Percentiles rank a stretch among this genome's conserved stretches.
phyloP scores from a whole-genome alignment of 2,888 invertebrate species.

The Melinopterus prodromus region DNA sequence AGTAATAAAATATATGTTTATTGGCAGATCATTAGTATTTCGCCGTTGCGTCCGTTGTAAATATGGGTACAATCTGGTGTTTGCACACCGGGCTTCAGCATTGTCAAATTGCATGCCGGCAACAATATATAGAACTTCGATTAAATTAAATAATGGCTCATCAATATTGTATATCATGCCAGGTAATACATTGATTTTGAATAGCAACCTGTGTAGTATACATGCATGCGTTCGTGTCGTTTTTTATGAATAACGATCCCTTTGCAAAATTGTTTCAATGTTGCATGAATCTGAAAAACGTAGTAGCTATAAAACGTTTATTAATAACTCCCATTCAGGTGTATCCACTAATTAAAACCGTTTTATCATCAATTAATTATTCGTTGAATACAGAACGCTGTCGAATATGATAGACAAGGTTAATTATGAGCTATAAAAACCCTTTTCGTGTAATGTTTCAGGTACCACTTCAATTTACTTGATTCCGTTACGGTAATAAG shows the following conservation, averaged over 20 bases:
- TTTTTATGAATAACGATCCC: not conserved
- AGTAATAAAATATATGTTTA: slow-evolving; percentile 4
- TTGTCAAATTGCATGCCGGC: not conserved
- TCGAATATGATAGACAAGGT: not conserved
- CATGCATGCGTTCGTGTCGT: not conserved
- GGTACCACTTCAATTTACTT: not conserved
- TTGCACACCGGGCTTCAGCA: not conserved
- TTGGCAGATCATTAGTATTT: slow-evolving; percentile 4
- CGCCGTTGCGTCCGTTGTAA: not conserved
- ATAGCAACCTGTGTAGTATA: not conserved
- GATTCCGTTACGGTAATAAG: not conserved
- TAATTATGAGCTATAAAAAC: not conserved
- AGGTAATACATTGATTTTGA: not conserved
- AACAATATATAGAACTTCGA: not conserved
- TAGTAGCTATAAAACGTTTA: not conserved
- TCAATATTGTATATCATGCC: not conserved
- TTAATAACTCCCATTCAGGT: not conserved
- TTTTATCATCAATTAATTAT: not conserved
- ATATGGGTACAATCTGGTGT: not conserved
- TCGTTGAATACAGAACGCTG: not conserved
- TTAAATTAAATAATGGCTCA: not conserved
- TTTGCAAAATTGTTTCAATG: not conserved
- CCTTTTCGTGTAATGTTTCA: not conserved
- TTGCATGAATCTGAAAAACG: not conserved
- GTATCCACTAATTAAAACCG: not conserved